phyloP scores from a whole-genome alignment of 2,113 vertebrate species.

The Acrocephalus arundinaceus region DNA sequence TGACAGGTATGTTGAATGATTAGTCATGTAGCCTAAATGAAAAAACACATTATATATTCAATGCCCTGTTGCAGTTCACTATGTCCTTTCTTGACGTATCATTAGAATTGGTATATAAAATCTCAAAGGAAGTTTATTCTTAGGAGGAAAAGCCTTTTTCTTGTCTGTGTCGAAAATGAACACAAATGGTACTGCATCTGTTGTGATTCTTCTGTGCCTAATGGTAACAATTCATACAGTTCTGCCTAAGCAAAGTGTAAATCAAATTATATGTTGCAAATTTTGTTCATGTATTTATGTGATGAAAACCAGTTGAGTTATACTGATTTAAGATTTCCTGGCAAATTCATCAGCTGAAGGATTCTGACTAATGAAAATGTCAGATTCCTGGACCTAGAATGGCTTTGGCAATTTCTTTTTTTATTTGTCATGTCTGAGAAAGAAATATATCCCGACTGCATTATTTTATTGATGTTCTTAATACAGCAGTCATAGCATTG shows the following conservation, averaged over 20 bases:
- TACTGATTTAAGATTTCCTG: slow-evolving; percentile 8
- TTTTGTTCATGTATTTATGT: not conserved
- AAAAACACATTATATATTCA: not conserved
- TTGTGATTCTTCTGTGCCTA: not conserved
- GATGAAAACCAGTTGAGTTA: not conserved
- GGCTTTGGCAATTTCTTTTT: slow-evolving; percentile 3
- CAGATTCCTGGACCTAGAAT: slow-evolving; percentile 2
- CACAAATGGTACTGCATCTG: not conserved
- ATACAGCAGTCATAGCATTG: not conserved
- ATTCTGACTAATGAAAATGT: slow-evolving; percentile 21
- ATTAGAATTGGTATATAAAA: not conserved
- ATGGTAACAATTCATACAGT: not conserved
- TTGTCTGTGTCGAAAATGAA: not conserved
- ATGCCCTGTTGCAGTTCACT: not conserved
- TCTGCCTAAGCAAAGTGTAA: not conserved
- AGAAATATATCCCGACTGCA: slow-evolving; percentile 7
- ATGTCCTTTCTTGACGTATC: not conserved
- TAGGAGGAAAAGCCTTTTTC: not conserved
- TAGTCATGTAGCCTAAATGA: not conserved
- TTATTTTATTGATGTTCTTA: slow-evolving; percentile 25
- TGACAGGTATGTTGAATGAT: not conserved
- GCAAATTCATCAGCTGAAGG: not conserved
- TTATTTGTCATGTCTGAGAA: slow-evolving; percentile 48
- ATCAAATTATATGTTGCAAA: not conserved
- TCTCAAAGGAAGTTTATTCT: not conserved